Evolutionary conservation across 2,113 vertebrate genomes (phyloP).

Genomic region (Pedionomus torquatus): DNA sequence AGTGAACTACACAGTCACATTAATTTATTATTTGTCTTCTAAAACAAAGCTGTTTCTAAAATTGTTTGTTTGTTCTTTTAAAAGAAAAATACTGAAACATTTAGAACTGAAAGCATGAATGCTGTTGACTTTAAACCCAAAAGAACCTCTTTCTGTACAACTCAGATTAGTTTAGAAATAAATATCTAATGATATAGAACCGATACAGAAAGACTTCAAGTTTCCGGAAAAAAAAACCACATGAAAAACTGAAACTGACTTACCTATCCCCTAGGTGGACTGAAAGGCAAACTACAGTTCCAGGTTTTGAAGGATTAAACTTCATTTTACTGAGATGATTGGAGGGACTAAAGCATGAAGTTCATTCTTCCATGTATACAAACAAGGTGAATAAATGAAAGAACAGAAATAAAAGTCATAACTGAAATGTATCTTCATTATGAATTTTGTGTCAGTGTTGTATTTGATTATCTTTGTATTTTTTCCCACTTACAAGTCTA

Average conservation of each 20-base stretch:
- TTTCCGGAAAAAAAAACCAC: neutral
- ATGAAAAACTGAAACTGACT: neutral
- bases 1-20: neutral
- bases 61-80: neutral
- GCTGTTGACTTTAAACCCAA: neutral
- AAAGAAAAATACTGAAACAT: neutral
- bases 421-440: neutral
- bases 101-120: neutral
- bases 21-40: neutral
- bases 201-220: neutral
- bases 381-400: neutral
- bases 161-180: neutral
- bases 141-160: neutral
- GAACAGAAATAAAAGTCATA: neutral
- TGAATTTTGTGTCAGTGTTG: neutral
- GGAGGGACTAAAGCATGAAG: neutral
- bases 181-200: neutral
- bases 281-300: neutral
- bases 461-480: neutral
- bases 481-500: neutral
- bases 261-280: neutral
- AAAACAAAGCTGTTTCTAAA: neutral
- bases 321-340: neutral
- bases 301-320: neutral
- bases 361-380: accelerated